These are phyloP conservation scores for Drosophila kanekoi DNA, from an alignment of 2,888 invertebrate genomes.

Conservation along the genomic window DNA sequence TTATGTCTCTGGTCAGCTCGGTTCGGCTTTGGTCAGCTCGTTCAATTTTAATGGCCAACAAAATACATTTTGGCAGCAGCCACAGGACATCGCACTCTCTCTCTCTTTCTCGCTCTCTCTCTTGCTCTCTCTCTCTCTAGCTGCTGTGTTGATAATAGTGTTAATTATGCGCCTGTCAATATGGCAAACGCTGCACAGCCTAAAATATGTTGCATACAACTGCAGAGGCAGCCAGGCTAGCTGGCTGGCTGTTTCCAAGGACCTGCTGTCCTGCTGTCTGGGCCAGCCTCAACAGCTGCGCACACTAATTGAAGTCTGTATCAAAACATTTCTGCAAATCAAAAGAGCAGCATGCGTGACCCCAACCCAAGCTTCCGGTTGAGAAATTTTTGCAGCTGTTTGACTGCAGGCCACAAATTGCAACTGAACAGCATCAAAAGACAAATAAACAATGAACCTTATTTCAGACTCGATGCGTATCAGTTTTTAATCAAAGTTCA, in stretches of 20 bases:
- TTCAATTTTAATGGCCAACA: conserved; percentile 63
- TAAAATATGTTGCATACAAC: conserved; percentile 63
- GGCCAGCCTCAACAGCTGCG: conserved; percentile 41
- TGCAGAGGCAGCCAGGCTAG: conserved; percentile 12
- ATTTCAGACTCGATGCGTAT: conserved; percentile 12
- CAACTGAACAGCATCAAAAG: conserved; percentile 14
- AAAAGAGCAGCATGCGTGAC: conserved; percentile 36
- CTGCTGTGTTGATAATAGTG: conserved; percentile 73
- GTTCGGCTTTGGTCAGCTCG: conserved; percentile 35
- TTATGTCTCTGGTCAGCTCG: conserved; percentile 53
- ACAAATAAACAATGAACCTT: conserved; percentile 53
- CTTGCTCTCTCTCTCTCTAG: neutral
- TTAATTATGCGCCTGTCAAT: conserved; percentile 79
- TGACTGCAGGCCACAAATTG: conserved; percentile 43
- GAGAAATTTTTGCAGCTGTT: conserved; percentile 66
- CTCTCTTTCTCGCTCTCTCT: neutral
- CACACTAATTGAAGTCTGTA: conserved; percentile 70
- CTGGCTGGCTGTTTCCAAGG: no score
- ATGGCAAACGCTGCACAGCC: conserved; percentile 71
- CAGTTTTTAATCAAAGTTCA: conserved; percentile 65
- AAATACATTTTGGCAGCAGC: conserved; percentile 32
- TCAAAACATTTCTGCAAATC: conserved; percentile 70
- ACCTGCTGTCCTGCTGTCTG: no score
- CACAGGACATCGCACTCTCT: neutral
- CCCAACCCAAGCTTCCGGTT: neutral